Conservation (phyloP, 2,113 vertebrate species). For the Anoura caudifer region DNA sequence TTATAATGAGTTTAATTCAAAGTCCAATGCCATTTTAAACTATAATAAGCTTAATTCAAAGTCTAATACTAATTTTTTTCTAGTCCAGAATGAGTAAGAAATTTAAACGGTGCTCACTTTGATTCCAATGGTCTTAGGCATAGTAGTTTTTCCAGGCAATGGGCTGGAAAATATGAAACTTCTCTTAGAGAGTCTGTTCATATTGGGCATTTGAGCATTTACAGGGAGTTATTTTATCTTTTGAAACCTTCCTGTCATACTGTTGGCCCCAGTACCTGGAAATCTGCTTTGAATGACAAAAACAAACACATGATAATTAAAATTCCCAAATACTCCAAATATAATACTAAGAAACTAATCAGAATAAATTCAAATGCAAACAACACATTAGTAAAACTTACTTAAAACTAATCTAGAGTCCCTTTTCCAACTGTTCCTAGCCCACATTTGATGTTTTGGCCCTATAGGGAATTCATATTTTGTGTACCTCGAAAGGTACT, state of each 20-base stretch:
- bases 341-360: not conserved
- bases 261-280: not conserved
- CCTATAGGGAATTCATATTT: not conserved
- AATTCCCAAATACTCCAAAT: not conserved
- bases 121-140: not conserved
- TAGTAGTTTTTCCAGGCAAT: conserved; percentile 37
- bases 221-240: not conserved
- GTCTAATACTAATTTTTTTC: not conserved
- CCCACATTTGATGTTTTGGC: not conserved
- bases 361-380: not conserved
- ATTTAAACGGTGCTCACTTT: conserved; percentile 31
- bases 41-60: not conserved
- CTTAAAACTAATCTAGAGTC: not conserved
- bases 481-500: not conserved
- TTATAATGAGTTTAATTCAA: not conserved
- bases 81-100: not conserved
- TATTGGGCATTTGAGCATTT: not conserved
- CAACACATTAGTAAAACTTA: not conserved
- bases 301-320: not conserved
- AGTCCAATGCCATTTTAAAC: not conserved
- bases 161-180: conserved; percentile 39
- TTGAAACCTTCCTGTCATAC: not conserved
- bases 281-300: not conserved
- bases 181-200: not conserved
- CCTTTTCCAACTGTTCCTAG: not conserved